Base-by-base conservation (phyloP, 2,113 vertebrate genomes). In the Scopus umbretta region DNA sequence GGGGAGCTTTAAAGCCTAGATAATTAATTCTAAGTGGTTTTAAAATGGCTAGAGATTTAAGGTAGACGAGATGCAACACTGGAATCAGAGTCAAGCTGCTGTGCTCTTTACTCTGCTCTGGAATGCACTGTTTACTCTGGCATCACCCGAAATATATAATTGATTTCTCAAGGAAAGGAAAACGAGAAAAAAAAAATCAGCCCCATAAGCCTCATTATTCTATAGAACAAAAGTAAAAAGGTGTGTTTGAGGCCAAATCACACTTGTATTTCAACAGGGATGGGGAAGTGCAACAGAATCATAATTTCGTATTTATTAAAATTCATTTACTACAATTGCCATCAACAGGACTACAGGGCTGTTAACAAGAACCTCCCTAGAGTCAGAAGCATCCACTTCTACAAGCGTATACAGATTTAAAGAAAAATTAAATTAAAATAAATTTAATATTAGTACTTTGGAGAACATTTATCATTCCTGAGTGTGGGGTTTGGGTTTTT, bases 21-120 rank as follows among this genome's bases (percentile, higher is more conserved):
- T 88, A 94, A 94, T 91, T 91, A 96, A 96, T 89, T 96, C 83
- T 92, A 95, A 91, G 81, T 93, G 89, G 70, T 70, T 97, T 91
- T 94, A 68, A 91, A 97, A 91, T 47, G 68, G 75, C 72, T 78
- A 88, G 67, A 91, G 68, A 92, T 90, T 94, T 89, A 91, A 95
- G 89, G 78, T 62, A 96, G 92, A 79, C 88, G 88, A 96, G 92
- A 96, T 76, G 73, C 30, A 94, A 66, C 62, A 66, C 55, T 90
- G 79, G 59, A 94, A 88, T 68, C 45, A 50, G 87, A 95, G 70
- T 85, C 89, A 95, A 86, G 81, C 58, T 88, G 78, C 84, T 58
- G 26, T 58, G 86, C 78, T 76, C 89, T 92, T 80, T 68, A 20
- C 93, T 88, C 22, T 68, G 49, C 61, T 94, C 83, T 86, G 81